Evolutionary conservation across 2,113 vertebrate genomes (phyloP).

Genomic region (Sisor rabdophorus): DNA sequence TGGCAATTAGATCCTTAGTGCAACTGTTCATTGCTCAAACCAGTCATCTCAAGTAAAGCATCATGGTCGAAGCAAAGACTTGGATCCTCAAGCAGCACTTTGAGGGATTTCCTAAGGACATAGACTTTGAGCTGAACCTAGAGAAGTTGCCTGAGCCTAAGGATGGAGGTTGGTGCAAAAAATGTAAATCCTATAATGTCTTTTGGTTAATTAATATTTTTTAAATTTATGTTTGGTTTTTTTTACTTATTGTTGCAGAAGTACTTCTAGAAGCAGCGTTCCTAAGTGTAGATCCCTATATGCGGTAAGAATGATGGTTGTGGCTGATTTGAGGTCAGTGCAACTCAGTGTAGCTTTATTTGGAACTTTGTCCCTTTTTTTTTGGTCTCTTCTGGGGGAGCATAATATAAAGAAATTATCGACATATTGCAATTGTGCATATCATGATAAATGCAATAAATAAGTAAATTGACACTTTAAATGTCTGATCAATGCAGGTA

Average conservation of each 20-base stretch:
- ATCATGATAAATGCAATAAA: too few species aligned
- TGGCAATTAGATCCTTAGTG: neutral
- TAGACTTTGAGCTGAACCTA: conserved; percentile 70
- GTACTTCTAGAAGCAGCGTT: conserved; percentile 76
- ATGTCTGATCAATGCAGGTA: too few species aligned
- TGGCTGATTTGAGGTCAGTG: neutral
- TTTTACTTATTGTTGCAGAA: conserved; percentile 61
- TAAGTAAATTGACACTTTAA: too few species aligned
- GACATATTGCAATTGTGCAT: too few species aligned
- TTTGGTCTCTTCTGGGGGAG: too few species aligned
- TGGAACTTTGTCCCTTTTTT: neutral
- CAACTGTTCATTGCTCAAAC: neutral
- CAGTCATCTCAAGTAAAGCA: conserved; percentile 39
- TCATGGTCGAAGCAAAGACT: conserved; percentile 61
- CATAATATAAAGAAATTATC: too few species aligned
- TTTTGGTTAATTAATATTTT: neutral
- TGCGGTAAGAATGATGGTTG: conserved; percentile 66
- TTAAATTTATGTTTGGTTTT: neutral
- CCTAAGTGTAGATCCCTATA: conserved; percentile 81
- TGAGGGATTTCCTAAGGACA: conserved; percentile 65
- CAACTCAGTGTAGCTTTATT: neutral
- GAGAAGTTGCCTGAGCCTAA: conserved; percentile 66
- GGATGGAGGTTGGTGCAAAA: conserved; percentile 67
- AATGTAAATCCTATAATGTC: neutral
- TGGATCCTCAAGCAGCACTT: conserved; percentile 78